Conservation (phyloP, 2,797 vertebrate genomes). For the Pangasius macronema region DNA sequence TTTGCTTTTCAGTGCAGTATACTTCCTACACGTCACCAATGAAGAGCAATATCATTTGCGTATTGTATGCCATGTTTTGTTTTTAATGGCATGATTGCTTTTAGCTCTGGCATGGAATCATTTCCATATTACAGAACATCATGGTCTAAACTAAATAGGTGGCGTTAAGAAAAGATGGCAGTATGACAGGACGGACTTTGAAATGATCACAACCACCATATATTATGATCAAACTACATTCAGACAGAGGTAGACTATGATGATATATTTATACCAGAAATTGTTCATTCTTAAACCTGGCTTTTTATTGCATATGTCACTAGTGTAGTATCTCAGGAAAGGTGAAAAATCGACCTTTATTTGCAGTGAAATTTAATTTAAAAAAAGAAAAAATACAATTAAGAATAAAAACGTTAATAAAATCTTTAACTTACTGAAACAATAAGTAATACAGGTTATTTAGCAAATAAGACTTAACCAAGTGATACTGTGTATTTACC, state of each 20-base stretch:
- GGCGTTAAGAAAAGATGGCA: background rate
- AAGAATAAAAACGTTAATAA: background rate
- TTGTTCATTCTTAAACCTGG: too few relatives aligned
- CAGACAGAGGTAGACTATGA: background rate
- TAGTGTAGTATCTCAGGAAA: background rate
- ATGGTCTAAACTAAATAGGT: background rate
- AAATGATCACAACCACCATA: background rate
- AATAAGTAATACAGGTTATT: background rate
- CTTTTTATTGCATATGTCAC: background rate
- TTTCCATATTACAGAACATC: background rate
- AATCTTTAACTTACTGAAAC: background rate
- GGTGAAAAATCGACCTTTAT: background rate
- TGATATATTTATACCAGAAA: background rate
- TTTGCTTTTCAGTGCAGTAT: background rate
- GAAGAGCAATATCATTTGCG: background rate
- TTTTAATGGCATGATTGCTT: background rate
- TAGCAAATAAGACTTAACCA: background rate
- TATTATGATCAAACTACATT: background rate
- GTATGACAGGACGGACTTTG: background rate
- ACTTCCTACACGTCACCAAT: background rate
- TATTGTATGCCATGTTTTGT: background rate
- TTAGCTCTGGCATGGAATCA: background rate
- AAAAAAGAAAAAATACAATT: background rate
- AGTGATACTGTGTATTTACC: conserved; percentile 7
- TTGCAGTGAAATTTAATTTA: background rate